Conservation (phyloP, 2,113 vertebrate species). For the Machaerirhynchus nigripectus region DNA sequence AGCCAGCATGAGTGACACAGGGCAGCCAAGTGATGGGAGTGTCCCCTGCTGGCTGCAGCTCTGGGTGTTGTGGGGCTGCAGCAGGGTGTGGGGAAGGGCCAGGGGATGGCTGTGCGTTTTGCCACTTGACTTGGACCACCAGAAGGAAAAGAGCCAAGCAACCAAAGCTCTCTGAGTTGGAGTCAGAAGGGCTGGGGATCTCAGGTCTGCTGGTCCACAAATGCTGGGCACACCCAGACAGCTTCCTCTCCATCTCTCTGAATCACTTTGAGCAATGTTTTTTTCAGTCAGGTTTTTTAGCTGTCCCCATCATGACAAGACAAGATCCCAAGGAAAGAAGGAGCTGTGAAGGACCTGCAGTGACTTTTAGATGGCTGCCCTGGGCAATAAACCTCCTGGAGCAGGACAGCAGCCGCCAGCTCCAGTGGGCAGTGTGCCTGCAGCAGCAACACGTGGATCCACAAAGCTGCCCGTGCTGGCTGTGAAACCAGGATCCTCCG, state of each 20-base stretch:
- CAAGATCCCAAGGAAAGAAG: not conserved
- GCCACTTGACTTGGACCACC: not conserved
- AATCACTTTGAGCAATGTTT: accelerated
- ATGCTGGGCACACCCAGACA: not conserved
- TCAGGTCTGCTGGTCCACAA: not conserved
- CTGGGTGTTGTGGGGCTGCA: not conserved
- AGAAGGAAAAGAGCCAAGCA: not conserved
- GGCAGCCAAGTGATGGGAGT: not conserved
- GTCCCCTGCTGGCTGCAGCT: slow-evolving; percentile 29
- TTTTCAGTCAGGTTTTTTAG: not conserved
- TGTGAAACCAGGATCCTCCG: not conserved
- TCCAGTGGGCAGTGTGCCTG: not conserved
- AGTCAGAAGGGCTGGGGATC: not conserved
- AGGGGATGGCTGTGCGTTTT: not conserved
- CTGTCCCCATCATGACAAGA: not conserved
- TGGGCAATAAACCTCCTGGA: not conserved
- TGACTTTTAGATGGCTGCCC: not conserved
- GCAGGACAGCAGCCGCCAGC: not conserved
- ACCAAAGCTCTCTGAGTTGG: not conserved
- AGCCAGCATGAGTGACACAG: not conserved
- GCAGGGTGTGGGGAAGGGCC: not conserved
- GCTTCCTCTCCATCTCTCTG: not conserved
- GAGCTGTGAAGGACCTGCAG: not conserved
- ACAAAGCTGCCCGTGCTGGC: not conserved
- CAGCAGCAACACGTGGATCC: accelerated